Evolutionary conservation across 2,888 invertebrate species (phyloP).

Genomic region (Silvanus unidentatus): DNA sequence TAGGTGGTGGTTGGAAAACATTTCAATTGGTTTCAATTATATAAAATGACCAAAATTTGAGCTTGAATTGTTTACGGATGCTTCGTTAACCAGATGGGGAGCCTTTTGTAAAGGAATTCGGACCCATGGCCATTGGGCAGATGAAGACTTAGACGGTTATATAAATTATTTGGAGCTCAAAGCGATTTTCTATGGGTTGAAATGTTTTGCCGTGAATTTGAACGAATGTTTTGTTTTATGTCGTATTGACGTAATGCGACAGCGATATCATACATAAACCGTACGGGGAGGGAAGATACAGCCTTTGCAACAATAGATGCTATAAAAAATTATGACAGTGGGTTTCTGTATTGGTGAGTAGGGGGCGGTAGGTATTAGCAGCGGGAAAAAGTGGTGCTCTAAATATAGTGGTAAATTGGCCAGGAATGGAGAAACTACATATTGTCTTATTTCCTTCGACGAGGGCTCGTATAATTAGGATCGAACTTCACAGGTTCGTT

Average conservation of each 20-base stretch:
- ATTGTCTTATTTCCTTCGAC: too few species aligned
- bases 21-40: neutral
- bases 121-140: conserved; percentile 3
- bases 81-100: conserved; percentile 7
- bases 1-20: conserved; percentile 4
- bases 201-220: conserved; percentile 2
- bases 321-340: too few species aligned
- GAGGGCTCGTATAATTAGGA: too few species aligned
- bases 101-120: neutral
- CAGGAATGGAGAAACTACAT: too few species aligned
- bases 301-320: too few species aligned
- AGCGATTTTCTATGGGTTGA: conserved; percentile 6
- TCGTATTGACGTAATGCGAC: conserved; percentile 25
- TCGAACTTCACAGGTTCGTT: too few species aligned
- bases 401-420: too few species aligned
- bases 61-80: conserved; percentile 8
- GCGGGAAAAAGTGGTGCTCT: too few species aligned
- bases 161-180: conserved; percentile 9
- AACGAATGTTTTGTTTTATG: conserved; percentile 17
- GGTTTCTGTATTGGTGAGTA: too few species aligned
- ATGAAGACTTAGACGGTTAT: neutral
- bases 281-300: neutral
- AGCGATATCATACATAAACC: conserved; percentile 15
- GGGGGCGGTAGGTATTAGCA: too few species aligned
- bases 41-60: neutral